Evolutionary conservation across 2,797 vertebrate genomes (phyloP), one percentile per base, ranked within the genome.

Genomic region (Sebastes ruberrimus): DNA sequence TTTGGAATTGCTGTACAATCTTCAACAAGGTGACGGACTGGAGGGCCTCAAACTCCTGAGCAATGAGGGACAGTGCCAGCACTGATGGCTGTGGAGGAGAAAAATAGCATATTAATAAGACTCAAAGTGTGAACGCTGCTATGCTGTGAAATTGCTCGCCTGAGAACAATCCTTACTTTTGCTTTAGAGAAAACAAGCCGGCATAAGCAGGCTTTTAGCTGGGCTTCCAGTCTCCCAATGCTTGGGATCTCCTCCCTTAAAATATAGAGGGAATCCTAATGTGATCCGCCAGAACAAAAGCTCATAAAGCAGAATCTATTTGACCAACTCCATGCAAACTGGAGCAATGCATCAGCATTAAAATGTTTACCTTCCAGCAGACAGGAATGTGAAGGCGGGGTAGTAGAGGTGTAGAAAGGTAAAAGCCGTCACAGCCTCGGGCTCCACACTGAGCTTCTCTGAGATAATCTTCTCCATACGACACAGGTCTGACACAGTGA

Each of bases 381-480:
- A 95, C 93, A 96, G 95, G 74, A 95, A 96, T 68, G 95, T 90
- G 86, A 97, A 88, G 86, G 98, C 96, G 30, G 96, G 86, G 87
- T 97, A 97, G 94, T 97, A 99, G 88, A 99, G 96, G 95, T 97
- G 97, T 91, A 99, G 96, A 94, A 99, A 99, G 80, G 97, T 98
- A 95, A 99, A 97, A 96, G 98, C 98, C 76, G 98, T 99, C 95
- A 99, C 96, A 90, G 97, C 97, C 95, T 96, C 93, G 76, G 97
- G 96, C 91, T 98, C 96, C 95, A 97, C 97, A 90, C 96, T 95
- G 91, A 99, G 95, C 93, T 99, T 99, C 91, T 98, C 97, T 3
- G 96, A 97, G 92, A 99, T 97, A n/a, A 99, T 98, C 91, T 98
- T 99, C 93, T 99, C 98, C 98, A 99, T 99, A 42, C 98, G 96